phyloP scores from a whole-genome alignment of 64 coral and sea anemone genomes.

The Orbicella faveolata region DNA sequence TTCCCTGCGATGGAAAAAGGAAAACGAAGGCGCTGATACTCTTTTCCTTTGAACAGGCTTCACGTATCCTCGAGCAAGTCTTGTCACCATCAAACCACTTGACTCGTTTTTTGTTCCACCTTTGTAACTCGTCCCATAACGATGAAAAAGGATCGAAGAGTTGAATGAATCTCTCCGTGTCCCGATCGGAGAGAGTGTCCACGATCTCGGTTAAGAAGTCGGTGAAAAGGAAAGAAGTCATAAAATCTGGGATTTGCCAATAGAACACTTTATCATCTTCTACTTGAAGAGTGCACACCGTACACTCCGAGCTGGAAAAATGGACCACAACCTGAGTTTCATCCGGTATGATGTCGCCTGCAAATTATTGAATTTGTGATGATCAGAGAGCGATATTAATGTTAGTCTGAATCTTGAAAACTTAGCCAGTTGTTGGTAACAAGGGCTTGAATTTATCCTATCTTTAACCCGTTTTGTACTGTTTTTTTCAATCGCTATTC shows the following conservation, averaged over 20 bases:
- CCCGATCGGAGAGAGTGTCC: not conserved
- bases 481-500: no score
- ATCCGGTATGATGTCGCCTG: no score
- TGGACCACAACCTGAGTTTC: no score
- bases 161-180: not conserved
- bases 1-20: not conserved
- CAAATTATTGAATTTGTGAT: no score
- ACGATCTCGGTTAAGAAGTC: slow-evolving; percentile 13
- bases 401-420: not conserved
- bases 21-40: not conserved
- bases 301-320: no score
- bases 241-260: not conserved
- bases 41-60: not conserved
- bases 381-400: no score
- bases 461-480: no score
- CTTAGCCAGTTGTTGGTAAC: no score
- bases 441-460: no score
- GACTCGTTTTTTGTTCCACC: not conserved
- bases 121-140: not conserved
- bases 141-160: not conserved
- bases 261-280: not conserved
- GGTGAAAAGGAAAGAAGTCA: not conserved
- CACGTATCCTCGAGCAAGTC: not conserved
- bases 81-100: not conserved
- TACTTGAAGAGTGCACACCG: not conserved